phyloP scores from a whole-genome alignment of 2,797 vertebrate species.

The Kryptopterus vitreolus region DNA sequence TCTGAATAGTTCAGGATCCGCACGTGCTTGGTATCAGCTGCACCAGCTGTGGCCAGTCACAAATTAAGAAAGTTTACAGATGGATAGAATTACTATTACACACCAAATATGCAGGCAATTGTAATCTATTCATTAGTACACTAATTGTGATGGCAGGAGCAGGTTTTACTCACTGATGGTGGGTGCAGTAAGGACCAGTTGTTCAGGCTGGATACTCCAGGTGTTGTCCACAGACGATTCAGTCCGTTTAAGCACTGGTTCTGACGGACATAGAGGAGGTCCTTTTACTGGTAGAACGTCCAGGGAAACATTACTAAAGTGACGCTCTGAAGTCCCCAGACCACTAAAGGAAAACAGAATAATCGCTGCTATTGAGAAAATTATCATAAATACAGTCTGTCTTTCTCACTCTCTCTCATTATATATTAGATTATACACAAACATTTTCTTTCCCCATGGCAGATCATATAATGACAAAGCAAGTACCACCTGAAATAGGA shows the following conservation, averaged over 20 bases:
- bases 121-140: not conserved
- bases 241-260: constrained; percentile 63
- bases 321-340: constrained; percentile 62
- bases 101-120: no score
- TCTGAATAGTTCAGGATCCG: constrained; percentile 80
- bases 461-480: not conserved
- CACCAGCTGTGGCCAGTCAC: constrained; percentile 70
- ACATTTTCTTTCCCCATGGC: not conserved
- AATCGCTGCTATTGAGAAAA: not conserved
- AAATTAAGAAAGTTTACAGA: not conserved
- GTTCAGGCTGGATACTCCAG: constrained; percentile 84
- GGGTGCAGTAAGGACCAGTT: constrained; percentile 79
- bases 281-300: constrained; percentile 95
- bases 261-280: constrained; percentile 73
- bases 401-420: not conserved
- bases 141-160: no score
- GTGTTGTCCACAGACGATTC: constrained; percentile 59
- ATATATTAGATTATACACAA: not conserved
- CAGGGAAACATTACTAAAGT: constrained; percentile 77
- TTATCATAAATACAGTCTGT: no score
- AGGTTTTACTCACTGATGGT: constrained; percentile 74
- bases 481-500: not conserved
- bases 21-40: constrained; percentile 74
- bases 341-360: constrained; percentile 60
- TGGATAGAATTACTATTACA: not conserved